Evolutionary conservation across 2,888 invertebrate genomes (phyloP).

Genomic region (Brenthis ino): DNA sequence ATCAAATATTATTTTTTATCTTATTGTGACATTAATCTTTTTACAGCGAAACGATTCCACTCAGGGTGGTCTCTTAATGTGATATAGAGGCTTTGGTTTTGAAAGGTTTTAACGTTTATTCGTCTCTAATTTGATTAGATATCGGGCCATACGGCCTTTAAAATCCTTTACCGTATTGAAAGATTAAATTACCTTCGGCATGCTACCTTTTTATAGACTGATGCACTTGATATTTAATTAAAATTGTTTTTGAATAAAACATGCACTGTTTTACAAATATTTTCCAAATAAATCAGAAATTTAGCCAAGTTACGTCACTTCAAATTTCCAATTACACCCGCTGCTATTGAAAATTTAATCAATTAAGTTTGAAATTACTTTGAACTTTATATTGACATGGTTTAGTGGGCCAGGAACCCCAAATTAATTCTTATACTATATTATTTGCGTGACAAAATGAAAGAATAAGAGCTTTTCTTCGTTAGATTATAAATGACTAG

Average conservation of each 20-base stretch:
- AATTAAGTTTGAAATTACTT: constrained; percentile 22
- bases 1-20: constrained; percentile 39
- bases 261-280: not conserved
- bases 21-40: constrained; percentile 45
- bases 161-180: constrained; percentile 33
- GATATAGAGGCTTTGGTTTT: constrained; percentile 31
- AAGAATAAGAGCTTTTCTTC: no score
- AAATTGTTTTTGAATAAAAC: constrained; percentile 3
- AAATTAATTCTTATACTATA: no score
- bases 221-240: constrained; percentile 16
- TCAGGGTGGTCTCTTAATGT: constrained; percentile 47
- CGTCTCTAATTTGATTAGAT: constrained; percentile 38
- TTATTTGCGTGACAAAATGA: not conserved
- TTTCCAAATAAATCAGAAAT: constrained; percentile 10
- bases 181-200: constrained; percentile 24
- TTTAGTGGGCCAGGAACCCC: not conserved
- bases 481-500: no score
- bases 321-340: constrained; percentile 17
- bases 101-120: constrained; percentile 32
- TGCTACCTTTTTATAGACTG: constrained; percentile 13
- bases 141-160: constrained; percentile 28
- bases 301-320: constrained; percentile 8
- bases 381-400: constrained; percentile 30
- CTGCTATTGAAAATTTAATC: constrained; percentile 10
- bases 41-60: constrained; percentile 37